These are phyloP conservation scores for Burhinus bistriatus DNA, from an alignment of 2,113 vertebrate species.

Conservation along the genomic window DNA sequence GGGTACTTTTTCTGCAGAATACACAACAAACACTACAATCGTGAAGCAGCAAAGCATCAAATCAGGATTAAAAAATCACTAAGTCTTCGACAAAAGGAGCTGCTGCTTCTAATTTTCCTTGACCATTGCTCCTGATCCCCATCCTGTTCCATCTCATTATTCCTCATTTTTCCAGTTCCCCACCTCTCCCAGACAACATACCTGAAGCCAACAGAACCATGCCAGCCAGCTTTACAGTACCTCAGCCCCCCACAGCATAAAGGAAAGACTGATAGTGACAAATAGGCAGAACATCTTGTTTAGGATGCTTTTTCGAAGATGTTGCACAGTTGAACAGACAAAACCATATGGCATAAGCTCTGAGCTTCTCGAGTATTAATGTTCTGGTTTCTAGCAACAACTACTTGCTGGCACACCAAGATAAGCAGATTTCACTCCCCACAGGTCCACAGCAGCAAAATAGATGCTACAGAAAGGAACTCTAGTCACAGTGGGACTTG, in stretches of 20 bases:
- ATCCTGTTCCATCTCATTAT: neutral
- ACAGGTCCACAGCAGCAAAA: conserved; percentile 1
- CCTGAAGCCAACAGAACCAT: neutral
- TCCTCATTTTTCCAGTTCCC: neutral
- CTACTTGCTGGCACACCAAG: neutral
- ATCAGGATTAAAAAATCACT: neutral
- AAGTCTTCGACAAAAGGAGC: neutral
- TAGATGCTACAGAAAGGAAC: neutral
- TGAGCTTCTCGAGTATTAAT: neutral
- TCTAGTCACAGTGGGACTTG: neutral
- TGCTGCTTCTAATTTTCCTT: neutral
- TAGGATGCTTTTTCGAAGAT: neutral
- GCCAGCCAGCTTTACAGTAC: neutral
- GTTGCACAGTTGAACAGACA: neutral
- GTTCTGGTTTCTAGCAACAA: neutral
- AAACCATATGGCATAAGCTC: neutral
- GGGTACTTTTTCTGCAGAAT: neutral
- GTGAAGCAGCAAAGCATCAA: neutral
- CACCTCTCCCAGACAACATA: neutral
- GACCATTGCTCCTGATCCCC: neutral
- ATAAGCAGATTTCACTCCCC: conserved; percentile 48
- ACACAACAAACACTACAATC: neutral
- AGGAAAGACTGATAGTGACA: neutral
- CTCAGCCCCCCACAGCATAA: neutral
- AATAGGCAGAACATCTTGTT: neutral